These are phyloP conservation scores for Siniperca knerii DNA, from an alignment of 2,113 vertebrate genomes.

Conservation along the genomic window DNA sequence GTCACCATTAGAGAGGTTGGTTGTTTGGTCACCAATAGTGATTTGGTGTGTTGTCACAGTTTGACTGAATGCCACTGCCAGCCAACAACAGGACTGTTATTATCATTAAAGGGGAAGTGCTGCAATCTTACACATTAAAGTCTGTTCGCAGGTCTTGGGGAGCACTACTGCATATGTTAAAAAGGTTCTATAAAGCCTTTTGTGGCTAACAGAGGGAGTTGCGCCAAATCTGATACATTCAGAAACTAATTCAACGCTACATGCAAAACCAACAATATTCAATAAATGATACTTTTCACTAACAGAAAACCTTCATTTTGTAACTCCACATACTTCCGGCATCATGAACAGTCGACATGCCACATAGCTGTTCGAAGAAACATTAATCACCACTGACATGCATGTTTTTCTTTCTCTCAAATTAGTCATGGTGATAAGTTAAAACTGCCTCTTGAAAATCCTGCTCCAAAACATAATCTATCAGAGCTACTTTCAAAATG, in stretches of 20 bases:
- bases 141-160: not conserved
- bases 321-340: not conserved
- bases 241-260: not conserved
- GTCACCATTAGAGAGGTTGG: not conserved
- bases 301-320: not conserved
- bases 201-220: not conserved
- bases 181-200: not conserved
- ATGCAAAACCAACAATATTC: not conserved
- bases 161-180: not conserved
- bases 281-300: not conserved
- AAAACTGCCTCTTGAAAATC: conserved; percentile 7
- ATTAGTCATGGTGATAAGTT: not conserved
- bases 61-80: not conserved
- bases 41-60: conserved; percentile 10
- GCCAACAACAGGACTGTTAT: not conserved
- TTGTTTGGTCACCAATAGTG: conserved; percentile 20
- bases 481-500: not conserved
- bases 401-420: not conserved
- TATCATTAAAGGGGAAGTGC: not conserved
- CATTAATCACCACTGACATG: not conserved
- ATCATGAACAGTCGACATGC: not conserved
- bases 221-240: not conserved
- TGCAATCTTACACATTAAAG: not conserved
- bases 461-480: not conserved
- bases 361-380: not conserved